Conservation (phyloP, 2,797 vertebrate genomes). For the Tympanoctomys barrerae region DNA sequence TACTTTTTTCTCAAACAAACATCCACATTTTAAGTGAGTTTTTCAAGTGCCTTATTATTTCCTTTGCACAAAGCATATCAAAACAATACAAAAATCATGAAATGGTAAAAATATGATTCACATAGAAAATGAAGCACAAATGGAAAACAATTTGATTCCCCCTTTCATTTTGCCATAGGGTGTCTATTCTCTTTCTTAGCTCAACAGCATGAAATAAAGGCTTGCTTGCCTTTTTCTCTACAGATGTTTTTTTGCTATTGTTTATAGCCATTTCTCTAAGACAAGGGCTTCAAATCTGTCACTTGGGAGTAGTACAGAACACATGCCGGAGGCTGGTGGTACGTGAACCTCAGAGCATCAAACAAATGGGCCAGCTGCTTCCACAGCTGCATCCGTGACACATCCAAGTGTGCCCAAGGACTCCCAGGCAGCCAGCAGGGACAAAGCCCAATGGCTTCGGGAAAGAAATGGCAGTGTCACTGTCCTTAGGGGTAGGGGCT, state of each 20-base stretch:
- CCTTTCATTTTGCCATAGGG: not conserved
- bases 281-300: not conserved
- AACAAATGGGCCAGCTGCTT: not conserved
- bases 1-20: conserved; percentile 77
- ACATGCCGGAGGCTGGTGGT: not conserved
- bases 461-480: not conserved
- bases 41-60: conserved; percentile 42
- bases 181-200: conserved; percentile 43
- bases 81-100: conserved; percentile 29
- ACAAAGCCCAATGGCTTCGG: not conserved
- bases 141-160: not conserved
- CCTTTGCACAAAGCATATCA: conserved; percentile 1
- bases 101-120: conserved; percentile 23
- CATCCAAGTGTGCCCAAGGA: not conserved
- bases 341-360: not conserved
- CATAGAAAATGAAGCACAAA: conserved; percentile 2
- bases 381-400: not conserved
- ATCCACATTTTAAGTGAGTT: conserved; percentile 24
- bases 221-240: conserved; percentile 6
- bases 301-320: not conserved
- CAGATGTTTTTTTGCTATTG: not conserved
- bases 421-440: not conserved
- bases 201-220: not conserved
- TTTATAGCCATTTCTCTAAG: conserved; percentile 50
- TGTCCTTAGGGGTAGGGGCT: not conserved